Percentiles rank a stretch among this genome's conserved stretches.
Conservation (phyloP, 2,888 invertebrate genomes). For the Elegia similella region DNA sequence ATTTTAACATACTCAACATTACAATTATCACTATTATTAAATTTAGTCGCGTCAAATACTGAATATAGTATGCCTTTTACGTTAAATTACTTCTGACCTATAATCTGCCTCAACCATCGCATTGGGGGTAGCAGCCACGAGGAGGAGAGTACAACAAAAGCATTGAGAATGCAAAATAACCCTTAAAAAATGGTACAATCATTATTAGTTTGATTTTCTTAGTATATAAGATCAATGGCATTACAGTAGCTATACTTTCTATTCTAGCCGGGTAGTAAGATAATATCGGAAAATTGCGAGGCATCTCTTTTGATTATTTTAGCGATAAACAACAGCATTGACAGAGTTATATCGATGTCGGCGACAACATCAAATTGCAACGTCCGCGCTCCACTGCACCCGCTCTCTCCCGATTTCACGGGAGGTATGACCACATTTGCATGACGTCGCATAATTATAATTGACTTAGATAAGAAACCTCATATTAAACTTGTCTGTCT, state of each 20-base stretch:
- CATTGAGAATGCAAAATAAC: too few species aligned
- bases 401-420: slow-evolving; percentile 73
- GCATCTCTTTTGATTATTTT: slow-evolving; percentile 9
- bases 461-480: slow-evolving; percentile 58
- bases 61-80: too few species aligned
- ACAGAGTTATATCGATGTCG: slow-evolving; percentile 22
- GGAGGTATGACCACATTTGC: slow-evolving; percentile 68
- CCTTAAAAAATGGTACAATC: too few species aligned
- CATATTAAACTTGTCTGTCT: background rate
- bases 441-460: slow-evolving; percentile 61
- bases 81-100: too few species aligned
- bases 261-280: background rate
- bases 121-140: too few species aligned
- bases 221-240: background rate
- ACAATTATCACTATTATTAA: too few species aligned
- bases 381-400: slow-evolving; percentile 51
- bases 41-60: too few species aligned
- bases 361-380: slow-evolving; percentile 43
- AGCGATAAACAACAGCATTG: slow-evolving; percentile 6
- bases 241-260: background rate
- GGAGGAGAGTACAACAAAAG: too few species aligned
- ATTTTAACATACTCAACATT: too few species aligned
- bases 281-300: slow-evolving; percentile 3
- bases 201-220: background rate
- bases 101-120: too few species aligned